A percentile compares a stretch with the other conserved stretches of the same genome.
These are phyloP conservation scores for Pseudomyrmex cubaensis DNA, from an alignment of 1,140 invertebrate genomes.

Conservation along the genomic window DNA sequence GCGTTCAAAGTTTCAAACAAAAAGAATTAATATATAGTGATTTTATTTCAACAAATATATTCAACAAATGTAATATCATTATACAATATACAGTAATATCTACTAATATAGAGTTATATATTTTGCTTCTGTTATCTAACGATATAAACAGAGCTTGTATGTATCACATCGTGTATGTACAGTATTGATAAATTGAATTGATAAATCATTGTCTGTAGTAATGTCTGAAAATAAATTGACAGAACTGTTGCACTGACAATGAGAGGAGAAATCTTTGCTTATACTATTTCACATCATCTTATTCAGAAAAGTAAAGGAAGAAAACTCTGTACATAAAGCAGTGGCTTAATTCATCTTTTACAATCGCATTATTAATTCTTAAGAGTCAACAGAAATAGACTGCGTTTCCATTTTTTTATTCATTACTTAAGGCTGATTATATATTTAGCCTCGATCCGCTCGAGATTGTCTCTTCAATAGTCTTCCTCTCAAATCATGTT, in stretches of 20 bases:
- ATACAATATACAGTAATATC: conserved; percentile 22
- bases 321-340: conserved; percentile 26
- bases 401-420: not conserved
- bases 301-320: conserved; percentile 40
- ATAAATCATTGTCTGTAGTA: not conserved
- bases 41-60: conserved; percentile 19
- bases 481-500: conserved; percentile 29
- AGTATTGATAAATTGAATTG: conserved; percentile 11
- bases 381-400: not conserved
- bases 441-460: conserved; percentile 67
- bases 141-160: conserved; percentile 12
- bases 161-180: not conserved
- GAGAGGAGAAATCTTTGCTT: not conserved
- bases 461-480: conserved; percentile 60
- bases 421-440: conserved; percentile 48
- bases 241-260: not conserved
- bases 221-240: conserved; percentile 7
- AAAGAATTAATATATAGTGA: not conserved
- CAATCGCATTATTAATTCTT: conserved; percentile 11
- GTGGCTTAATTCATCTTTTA: conserved; percentile 17
- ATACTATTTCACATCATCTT: not conserved
- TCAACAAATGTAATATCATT: no score
- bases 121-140: conserved; percentile 11
- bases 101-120: conserved; percentile 24
- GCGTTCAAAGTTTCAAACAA: not conserved